Evolutionary conservation across 2,797 vertebrate genomes (phyloP).

Genomic region (Falco peregrinus): DNA sequence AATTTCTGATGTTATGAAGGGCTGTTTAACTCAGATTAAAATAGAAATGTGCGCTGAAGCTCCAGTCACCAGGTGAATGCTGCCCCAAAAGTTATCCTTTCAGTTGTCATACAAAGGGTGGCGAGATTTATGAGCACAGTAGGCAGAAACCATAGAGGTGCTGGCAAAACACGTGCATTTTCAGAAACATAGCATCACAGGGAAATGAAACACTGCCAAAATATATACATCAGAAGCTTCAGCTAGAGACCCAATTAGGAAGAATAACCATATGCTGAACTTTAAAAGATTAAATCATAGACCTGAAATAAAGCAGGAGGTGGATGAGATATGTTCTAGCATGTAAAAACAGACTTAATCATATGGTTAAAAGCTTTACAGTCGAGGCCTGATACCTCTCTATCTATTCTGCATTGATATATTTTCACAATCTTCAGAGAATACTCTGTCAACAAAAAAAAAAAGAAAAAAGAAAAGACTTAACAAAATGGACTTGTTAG

Average conservation of each 20-base stretch:
- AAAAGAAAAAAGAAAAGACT: background rate
- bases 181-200: background rate
- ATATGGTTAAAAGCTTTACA: constrained; percentile 6
- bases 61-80: background rate
- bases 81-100: background rate
- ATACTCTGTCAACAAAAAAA: background rate
- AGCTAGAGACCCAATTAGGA: background rate
- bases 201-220: constrained; percentile 3
- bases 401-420: background rate
- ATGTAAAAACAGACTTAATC: background rate
- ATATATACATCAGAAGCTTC: background rate
- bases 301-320: background rate
- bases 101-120: background rate
- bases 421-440: background rate
- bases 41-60: background rate
- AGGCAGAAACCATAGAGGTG: background rate
- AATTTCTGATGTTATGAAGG: background rate
- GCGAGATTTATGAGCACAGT: background rate
- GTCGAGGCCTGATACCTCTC: background rate
- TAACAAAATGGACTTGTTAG: constrained; percentile 6
- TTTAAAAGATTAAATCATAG: background rate
- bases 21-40: background rate
- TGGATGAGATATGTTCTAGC: background rate
- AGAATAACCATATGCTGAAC: background rate
- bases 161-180: background rate